These are phyloP conservation scores for Psilanteris sp. DNA, from an alignment of 1,140 invertebrate genomes.

Conservation along the genomic window DNA sequence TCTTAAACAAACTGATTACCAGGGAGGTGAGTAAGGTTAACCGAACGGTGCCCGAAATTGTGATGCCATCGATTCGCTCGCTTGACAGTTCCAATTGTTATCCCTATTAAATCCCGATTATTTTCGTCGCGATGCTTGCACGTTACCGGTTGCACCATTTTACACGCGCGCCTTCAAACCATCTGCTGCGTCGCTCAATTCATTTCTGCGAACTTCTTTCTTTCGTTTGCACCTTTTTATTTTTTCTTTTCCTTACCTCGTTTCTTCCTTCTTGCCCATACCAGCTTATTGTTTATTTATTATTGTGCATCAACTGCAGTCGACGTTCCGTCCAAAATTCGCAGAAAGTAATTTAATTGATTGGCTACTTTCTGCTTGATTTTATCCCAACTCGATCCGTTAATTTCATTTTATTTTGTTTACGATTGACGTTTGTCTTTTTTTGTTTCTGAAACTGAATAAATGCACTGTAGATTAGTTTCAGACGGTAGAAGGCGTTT, in stretches of 20 bases:
- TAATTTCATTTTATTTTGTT: not conserved
- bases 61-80: slow-evolving; percentile 9
- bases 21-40: slow-evolving; percentile 74
- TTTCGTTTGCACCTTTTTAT: too few relatives aligned
- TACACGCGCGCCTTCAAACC: too few relatives aligned
- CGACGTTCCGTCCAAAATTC: not conserved
- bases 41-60: slow-evolving; percentile 35
- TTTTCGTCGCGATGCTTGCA: not conserved
- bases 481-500: too few relatives aligned
- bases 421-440: too few relatives aligned
- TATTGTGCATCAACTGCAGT: not conserved
- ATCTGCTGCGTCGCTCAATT: too few relatives aligned
- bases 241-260: too few relatives aligned
- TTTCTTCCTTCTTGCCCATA: not conserved
- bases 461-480: too few relatives aligned
- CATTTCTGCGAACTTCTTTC: too few relatives aligned
- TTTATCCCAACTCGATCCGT: too few relatives aligned
- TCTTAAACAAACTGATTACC: slow-evolving; percentile 75
- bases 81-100: slow-evolving; percentile 45
- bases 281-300: not conserved
- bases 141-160: too few relatives aligned
- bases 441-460: too few relatives aligned
- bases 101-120: not conserved
- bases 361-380: slow-evolving; percentile 12
- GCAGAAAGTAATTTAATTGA: slow-evolving; percentile 4